These are phyloP conservation scores for Xylota segnis DNA, from an alignment of 2,888 invertebrate genomes.

Conservation along the genomic window DNA sequence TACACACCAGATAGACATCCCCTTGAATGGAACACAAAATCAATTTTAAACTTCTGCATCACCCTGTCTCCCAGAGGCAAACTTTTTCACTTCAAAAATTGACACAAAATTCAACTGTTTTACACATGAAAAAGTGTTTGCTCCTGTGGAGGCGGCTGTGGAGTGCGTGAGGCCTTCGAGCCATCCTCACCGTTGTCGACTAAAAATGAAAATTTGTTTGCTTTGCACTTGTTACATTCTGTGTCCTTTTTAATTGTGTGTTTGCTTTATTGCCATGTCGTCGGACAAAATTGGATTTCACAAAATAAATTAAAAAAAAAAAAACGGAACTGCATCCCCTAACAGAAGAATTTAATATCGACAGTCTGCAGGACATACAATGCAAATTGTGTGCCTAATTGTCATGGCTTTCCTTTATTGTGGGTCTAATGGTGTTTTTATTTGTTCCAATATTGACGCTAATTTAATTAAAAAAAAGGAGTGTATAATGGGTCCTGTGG, in stretches of 20 bases:
- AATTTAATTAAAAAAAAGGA: conserved; percentile 24
- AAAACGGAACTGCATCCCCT: not conserved
- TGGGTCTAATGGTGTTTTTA: conserved; percentile 2
- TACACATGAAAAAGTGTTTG: conserved; percentile 30
- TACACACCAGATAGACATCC: no score
- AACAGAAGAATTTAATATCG: not conserved
- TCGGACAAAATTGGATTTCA: conserved; percentile 17
- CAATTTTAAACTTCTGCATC: not conserved
- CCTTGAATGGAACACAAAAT: no score
- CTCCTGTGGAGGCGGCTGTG: not conserved
- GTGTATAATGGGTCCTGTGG: not conserved
- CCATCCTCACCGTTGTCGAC: not conserved
- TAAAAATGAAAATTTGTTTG: conserved; percentile 40
- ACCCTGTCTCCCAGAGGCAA: not conserved
- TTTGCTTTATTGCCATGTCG: conserved; percentile 4
- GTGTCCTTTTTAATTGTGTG: conserved; percentile 38
- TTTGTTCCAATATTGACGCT: conserved; percentile 30
- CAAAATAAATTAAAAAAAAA: not conserved
- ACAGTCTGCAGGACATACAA: not conserved
- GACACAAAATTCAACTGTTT: conserved; percentile 29
- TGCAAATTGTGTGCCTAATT: conserved; percentile 21
- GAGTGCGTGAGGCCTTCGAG: not conserved
- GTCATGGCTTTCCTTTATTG: not conserved
- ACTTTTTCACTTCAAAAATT: not conserved
- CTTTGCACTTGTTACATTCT: conserved; percentile 24